phyloP scores from a whole-genome alignment of 1,140 invertebrate species.

The Drosophila virilis region DNA sequence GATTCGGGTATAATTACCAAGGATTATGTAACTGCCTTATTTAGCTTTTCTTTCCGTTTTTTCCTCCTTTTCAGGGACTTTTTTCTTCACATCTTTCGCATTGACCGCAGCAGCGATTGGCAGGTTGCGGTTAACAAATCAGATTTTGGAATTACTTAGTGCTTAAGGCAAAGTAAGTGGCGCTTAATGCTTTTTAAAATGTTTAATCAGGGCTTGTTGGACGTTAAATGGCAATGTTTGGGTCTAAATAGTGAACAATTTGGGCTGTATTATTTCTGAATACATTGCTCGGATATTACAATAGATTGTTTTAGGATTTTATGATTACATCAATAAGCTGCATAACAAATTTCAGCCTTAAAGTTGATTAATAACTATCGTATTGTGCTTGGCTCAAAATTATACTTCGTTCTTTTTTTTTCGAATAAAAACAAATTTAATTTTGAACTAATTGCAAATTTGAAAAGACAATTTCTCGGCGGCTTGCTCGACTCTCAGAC shows the following conservation, averaged over 20 bases:
- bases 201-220: neutral
- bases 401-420: no score
- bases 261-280: neutral
- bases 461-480: no score
- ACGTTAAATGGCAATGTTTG: neutral
- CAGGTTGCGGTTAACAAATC: constrained; percentile 49
- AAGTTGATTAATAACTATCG: no score
- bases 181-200: constrained; percentile 19
- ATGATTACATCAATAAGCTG: no score
- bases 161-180: constrained; percentile 4
- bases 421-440: no score
- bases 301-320: neutral
- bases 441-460: no score
- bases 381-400: neutral
- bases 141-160: constrained; percentile 28
- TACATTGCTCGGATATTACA: neutral
- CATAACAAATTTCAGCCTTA: no score
- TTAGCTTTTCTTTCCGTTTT: constrained; percentile 14
- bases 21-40: constrained; percentile 61
- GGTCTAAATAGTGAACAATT: neutral
- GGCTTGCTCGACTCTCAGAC: no score
- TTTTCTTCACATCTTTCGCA: neutral
- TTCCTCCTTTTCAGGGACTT: neutral
- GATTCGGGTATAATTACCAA: constrained; percentile 77
- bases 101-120: constrained; percentile 21